Evolutionary conservation across 2,113 vertebrate species (phyloP).

Genomic region (Monopterus albus): DNA sequence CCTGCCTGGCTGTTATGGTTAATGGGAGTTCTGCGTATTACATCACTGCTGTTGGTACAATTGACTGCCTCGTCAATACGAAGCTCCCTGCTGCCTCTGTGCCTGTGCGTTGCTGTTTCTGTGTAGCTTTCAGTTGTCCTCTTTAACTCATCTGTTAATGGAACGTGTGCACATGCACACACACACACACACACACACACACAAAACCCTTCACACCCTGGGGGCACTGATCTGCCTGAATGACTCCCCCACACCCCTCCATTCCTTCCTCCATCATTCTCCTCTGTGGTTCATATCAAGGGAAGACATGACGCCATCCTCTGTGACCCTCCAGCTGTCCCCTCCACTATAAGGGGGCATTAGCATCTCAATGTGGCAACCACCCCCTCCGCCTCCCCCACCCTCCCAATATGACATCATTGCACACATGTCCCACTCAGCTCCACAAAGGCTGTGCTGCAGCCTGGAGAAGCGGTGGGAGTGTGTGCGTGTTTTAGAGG

Average conservation of each 20-base stretch:
- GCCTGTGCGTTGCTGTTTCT: conserved; percentile 21
- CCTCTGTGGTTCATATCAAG: conserved; percentile 65
- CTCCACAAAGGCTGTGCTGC: conserved; percentile 71
- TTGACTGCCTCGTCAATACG: conserved; percentile 69
- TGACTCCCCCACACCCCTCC: conserved; percentile 63
- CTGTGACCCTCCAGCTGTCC: conserved; percentile 77
- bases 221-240: conserved; percentile 76
- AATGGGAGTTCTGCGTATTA: conserved; percentile 66
- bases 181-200: conserved; percentile 12
- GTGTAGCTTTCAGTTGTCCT: conserved; percentile 59
- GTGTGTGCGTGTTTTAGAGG: conserved; percentile 35
- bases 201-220: conserved; percentile 27
- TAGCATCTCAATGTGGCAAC: conserved; percentile 76
- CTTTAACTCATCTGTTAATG: conserved; percentile 73
- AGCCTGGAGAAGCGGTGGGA: conserved; percentile 45
- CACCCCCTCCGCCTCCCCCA: conserved; percentile 26
- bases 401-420: conserved; percentile 79
- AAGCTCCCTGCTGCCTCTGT: not conserved
- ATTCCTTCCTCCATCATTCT: conserved; percentile 27
- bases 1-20: conserved; percentile 54
- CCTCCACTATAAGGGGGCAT: conserved; percentile 71
- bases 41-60: conserved; percentile 69
- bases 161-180: conserved; percentile 31
- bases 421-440: conserved; percentile 76
- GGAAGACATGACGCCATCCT: conserved; percentile 80